Evolutionary conservation across 2,113 vertebrate species (phyloP), one percentile per base, ranked within the genome.

Genomic region (Myotis yumanensis): DNA sequence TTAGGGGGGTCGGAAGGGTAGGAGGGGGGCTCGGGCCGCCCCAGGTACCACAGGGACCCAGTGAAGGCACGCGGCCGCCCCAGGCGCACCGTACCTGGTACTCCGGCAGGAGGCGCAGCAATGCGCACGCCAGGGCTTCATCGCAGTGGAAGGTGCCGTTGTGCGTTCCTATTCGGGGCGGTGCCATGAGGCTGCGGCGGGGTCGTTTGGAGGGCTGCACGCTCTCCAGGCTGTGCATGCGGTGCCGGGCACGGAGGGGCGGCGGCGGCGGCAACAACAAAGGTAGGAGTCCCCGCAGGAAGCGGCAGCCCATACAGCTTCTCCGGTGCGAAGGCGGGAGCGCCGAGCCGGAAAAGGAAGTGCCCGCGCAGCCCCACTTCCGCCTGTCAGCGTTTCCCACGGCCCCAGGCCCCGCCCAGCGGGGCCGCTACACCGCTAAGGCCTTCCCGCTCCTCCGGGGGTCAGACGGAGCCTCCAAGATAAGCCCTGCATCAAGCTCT

Each of bases 81-180:
- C 54, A 3, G 32, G 15, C 11, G 0, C 18, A 23, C 62, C 82
- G 4, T 95, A 99, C 99, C 99, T 98, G 98, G 95, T 99, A 99
- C 30, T 99, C 98, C 0, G 99, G 99, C 15, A 99, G 98, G 51
- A 99, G 99, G 3, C 98, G 98, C 57, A 99, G 98, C 87, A 99
- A 95, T 51, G 98, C 99, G 52, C 99, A 99, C 0, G 99, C 99
- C 91, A 99, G 97, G 3, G 98, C 99, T 68, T 99, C 99, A 52
- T 99, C 99, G 95, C 99, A 99, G 91, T 99, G 99, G 96, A 99
- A 99, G 2, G 98, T 99, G 23, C 99, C 99, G 20, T 99, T 99
- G 95, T 99, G 99, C 5, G 99, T 99, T 2, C 99, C 99, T 68
- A 99, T 99, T 84, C 98, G 98, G 69, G 83, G 97, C 11, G 25